phyloP scores from a whole-genome alignment of 2,113 vertebrate species.

The Xyliphius kryptos region DNA sequence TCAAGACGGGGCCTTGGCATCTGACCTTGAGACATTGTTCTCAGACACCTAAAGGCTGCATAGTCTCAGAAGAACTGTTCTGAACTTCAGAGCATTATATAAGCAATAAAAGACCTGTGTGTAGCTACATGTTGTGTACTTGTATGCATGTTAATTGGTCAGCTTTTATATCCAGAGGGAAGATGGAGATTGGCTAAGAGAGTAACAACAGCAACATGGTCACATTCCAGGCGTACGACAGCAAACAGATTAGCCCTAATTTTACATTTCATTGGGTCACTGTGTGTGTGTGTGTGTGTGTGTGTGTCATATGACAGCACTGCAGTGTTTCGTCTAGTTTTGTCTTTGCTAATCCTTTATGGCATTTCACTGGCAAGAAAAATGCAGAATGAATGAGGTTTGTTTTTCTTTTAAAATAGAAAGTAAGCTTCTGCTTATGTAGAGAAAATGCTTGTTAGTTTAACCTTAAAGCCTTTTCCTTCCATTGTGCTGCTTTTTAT shows the following conservation, averaged over 20 bases:
- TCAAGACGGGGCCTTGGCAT: neutral
- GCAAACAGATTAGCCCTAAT: conserved; percentile 31
- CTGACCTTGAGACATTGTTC: neutral
- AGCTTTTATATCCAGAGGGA: conserved; percentile 42
- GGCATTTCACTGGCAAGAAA: neutral
- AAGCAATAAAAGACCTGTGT: conserved; percentile 3
- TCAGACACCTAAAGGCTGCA: neutral
- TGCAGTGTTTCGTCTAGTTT: neutral
- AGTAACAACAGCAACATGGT: conserved; percentile 14
- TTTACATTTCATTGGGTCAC: conserved; percentile 10
- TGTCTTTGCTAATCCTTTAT: conserved; percentile 8
- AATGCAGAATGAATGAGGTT: neutral
- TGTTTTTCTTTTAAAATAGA: neutral
- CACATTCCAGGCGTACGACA: conserved; percentile 23
- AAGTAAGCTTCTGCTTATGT: conserved; percentile 8
- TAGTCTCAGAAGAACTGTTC: conserved; percentile 3
- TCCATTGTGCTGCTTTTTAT: conserved; percentile 14
- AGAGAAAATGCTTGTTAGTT: conserved; percentile 11
- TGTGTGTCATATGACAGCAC: conserved; percentile 19
- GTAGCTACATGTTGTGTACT: conserved; percentile 4
- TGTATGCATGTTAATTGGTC: conserved; percentile 39
- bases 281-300: conserved; percentile 9
- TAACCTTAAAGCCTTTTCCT: conserved; percentile 28
- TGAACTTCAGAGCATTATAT: conserved; percentile 18
- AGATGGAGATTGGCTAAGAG: conserved; percentile 12